Evolutionary conservation across 2,113 vertebrate species (phyloP).

Genomic region (Chaetops frenatus): DNA sequence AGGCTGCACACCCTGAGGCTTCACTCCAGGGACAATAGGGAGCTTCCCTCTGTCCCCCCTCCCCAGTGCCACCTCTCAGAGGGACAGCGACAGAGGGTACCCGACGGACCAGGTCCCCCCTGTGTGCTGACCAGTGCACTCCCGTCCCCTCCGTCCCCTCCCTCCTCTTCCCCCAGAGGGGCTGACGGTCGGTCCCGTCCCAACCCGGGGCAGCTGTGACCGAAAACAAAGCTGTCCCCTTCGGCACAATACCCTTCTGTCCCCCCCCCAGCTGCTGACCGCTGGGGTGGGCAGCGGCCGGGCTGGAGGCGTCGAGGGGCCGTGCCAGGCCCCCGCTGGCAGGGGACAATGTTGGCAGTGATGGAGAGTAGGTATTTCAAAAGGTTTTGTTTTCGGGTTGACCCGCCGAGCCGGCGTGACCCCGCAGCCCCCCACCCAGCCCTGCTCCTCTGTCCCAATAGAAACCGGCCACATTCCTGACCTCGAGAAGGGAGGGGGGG

Average conservation of each 20-base stretch:
- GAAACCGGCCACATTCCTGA: constrained; percentile 80
- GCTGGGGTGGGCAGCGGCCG: constrained; percentile 70
- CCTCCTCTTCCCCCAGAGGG: constrained; percentile 3
- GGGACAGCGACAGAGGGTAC: not conserved
- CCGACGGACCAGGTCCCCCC: not conserved
- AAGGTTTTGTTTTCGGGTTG: constrained; percentile 77
- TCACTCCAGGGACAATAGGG: not conserved
- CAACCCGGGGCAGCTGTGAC: constrained; percentile 75
- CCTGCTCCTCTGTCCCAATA: constrained; percentile 64
- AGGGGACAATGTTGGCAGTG: constrained; percentile 81
- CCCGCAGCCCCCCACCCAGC: constrained; percentile 70
- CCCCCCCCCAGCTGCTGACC: constrained; percentile 74
- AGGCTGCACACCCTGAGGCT: not conserved
- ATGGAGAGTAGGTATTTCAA: constrained; percentile 82
- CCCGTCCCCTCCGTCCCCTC: constrained; percentile 1
- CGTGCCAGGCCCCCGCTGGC: constrained; percentile 81
- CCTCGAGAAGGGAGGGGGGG: constrained; percentile 63
- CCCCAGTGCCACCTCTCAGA: accelerated
- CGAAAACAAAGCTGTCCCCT: constrained; percentile 71
- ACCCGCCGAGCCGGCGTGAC: constrained; percentile 68
- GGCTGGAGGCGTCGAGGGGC: constrained; percentile 72
- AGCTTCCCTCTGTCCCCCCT: not conserved
- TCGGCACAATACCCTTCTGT: constrained; percentile 78
- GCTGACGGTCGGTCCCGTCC: constrained; percentile 44
- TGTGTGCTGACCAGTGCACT: constrained; percentile 30